Evolutionary conservation across 1,140 invertebrate genomes (phyloP), one percentile per base, ranked within the genome.

Genomic region (Halesus radiatus): DNA sequence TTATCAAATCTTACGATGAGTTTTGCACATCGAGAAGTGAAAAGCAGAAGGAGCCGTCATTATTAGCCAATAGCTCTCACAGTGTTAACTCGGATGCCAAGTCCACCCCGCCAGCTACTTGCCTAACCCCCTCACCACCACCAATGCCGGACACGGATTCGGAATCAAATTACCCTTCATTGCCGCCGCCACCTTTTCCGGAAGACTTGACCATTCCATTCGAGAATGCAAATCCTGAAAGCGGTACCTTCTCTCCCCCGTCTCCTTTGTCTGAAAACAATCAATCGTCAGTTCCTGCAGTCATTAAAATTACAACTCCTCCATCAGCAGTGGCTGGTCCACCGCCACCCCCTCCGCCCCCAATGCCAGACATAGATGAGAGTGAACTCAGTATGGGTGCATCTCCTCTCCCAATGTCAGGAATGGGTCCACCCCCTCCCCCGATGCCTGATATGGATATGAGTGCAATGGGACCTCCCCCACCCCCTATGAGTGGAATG

Each of bases 71-170:
- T 60, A 32, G 13, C 15, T 56, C 58, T 50, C 75, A 37, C 32
- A 60, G 23, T 75, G 37, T 45, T 13, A 45, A 45, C 7, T 32
- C 26, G 18, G 62, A 66, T 37, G 8, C 20, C 16, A 75, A 75
- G 16, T 22, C 52, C 16, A 22, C 23, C 52, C 15, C 74, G 0
- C 32, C 56, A 13, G n/a, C 76, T 13, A 78, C 50, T 32, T 78
- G 60, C 18, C 58, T 75, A 2, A 64, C 76, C 13, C 87, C 88
- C 8, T 88, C 88, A 60, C 86, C 87, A 16, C 88, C 89, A 16
- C 88, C 88, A 23, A 84, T 87, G 81, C 86, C 85, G 37, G 84
- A 86, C 29, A 85, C 85, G 29, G 60, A 78, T 58, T 20, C 22
- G 0, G 77, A 79, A 37, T 13, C 50, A 26, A 70, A 50, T 53